Evolutionary conservation across 2,113 vertebrate genomes (phyloP), one percentile per base, ranked within the genome.

Genomic region (Burhinus bistriatus): DNA sequence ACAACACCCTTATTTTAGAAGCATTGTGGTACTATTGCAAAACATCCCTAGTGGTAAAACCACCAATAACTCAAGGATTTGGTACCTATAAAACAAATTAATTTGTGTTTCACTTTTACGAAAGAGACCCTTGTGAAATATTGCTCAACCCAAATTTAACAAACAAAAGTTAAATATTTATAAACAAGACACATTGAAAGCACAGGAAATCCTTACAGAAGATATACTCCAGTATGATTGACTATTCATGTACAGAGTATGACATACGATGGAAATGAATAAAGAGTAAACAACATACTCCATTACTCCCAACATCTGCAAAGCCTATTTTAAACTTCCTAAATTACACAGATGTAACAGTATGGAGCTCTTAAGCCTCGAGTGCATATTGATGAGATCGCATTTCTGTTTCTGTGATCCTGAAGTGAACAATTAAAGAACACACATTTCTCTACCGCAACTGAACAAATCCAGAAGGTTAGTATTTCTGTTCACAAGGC

Each of bases 141-240:
- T 18, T 92, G 93, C 75, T 87, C 89, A 95, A 94, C 76, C 90
- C 84, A 96, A 96, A 87, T 68, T 93, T 76, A 94, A 90, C 83
- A 89, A 97, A 90, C 26, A 44, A 57, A 97, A 97, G 89, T 93
- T 97, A 97, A 97, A 98, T 97, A 98, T 98, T 98, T 98, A 97
- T 98, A 97, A 97, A 98, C 95, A 98, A 94, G 95, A 87, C 92
- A 82, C 85, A 95, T 1, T 83, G 93, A 93, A 98, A 97, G 61
- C 42, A 45, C 81, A 92, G 91, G 87, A 95, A 91, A 79, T 77
- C 91, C 97, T 96, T 72, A 15, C 1, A 40, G 72, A 84, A 79
- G 83, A 68, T 70, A 81, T 15, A 87, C 55, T 92, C 55, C 70
- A 87, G 16, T 1, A 10, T 92, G 96, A 96, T 78, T 92, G 94